Conservation (phyloP, 2,113 vertebrate genomes). For the Vulpes lagopus region DNA sequence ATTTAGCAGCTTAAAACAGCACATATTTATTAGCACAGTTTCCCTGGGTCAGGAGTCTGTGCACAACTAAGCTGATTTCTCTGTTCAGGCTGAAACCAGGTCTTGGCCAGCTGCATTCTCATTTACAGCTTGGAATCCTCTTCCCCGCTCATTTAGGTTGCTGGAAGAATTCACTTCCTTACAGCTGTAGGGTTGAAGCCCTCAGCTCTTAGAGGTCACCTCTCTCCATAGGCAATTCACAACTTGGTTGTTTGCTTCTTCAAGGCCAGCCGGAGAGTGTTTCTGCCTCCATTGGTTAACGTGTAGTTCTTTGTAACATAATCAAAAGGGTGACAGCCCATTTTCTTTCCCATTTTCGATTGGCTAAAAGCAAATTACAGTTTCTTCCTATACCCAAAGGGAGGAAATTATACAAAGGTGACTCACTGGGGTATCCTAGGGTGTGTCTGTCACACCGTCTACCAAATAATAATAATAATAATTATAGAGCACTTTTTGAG, state of each 20-base stretch:
- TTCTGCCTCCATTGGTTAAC: not conserved
- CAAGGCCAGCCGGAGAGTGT: not conserved
- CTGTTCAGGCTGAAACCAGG: not conserved
- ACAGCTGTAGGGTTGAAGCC: not conserved
- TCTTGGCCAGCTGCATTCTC: not conserved
- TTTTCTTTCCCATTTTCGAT: not conserved
- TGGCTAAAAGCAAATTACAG: not conserved
- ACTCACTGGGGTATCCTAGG: not conserved
- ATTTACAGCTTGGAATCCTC: not conserved
- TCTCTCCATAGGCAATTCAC: not conserved
- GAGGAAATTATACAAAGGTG: not conserved
- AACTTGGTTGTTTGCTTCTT: not conserved
- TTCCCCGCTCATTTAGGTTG: not conserved
- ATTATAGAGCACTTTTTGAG: not conserved
- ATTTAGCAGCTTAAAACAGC: not conserved
- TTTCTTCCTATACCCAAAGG: not conserved
- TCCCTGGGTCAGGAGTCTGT: not conserved
- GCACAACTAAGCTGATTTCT: not conserved
- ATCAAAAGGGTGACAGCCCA: not conserved
- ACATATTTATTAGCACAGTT: not conserved
- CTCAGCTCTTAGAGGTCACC: not conserved
- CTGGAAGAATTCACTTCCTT: not conserved
- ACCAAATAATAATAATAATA: not conserved
- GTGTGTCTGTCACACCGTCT: not conserved
- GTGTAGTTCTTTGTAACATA: not conserved